Conservation (phyloP, 2,797 vertebrate genomes). For the Borostomias antarcticus region DNA sequence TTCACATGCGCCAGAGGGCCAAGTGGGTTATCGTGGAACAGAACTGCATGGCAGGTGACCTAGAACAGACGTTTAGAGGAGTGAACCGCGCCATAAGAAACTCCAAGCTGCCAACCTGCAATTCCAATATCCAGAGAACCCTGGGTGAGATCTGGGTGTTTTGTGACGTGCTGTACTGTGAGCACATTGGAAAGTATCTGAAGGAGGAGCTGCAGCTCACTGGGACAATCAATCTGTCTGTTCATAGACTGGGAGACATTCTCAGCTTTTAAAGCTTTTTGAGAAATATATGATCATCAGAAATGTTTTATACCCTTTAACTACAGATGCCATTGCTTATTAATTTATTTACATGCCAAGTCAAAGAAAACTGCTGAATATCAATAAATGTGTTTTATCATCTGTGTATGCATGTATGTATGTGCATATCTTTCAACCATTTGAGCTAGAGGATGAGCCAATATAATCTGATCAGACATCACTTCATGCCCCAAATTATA, state of each 20-base stretch:
- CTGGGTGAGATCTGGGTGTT: constrained; percentile 89
- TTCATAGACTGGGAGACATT: constrained; percentile 80
- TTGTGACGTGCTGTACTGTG: constrained; percentile 88
- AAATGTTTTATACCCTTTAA: not conserved
- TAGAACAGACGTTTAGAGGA: constrained; percentile 85
- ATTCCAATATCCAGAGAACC: constrained; percentile 87
- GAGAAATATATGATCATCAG: not conserved
- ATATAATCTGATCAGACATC: no score
- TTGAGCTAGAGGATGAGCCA: no score
- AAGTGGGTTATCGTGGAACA: constrained; percentile 83
- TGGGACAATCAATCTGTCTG: constrained; percentile 81
- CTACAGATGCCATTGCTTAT: not conserved
- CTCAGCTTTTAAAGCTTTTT: constrained; percentile 73
- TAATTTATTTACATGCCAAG: not conserved
- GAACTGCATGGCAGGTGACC: constrained; percentile 70
- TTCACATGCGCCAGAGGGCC: constrained; percentile 84
- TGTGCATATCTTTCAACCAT: no score
- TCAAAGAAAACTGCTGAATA: not conserved
- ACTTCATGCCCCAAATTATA: no score
- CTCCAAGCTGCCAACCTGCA: constrained; percentile 83
- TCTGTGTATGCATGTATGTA: no score
- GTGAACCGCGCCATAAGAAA: constrained; percentile 73
- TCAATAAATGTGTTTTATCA: no score
- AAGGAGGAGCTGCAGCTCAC: constrained; percentile 81
- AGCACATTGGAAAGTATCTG: constrained; percentile 84